Evolutionary conservation across 1,140 invertebrate genomes (phyloP), one percentile per base, ranked within the genome.

Genomic region (Amphibalanus amphitrite): DNA sequence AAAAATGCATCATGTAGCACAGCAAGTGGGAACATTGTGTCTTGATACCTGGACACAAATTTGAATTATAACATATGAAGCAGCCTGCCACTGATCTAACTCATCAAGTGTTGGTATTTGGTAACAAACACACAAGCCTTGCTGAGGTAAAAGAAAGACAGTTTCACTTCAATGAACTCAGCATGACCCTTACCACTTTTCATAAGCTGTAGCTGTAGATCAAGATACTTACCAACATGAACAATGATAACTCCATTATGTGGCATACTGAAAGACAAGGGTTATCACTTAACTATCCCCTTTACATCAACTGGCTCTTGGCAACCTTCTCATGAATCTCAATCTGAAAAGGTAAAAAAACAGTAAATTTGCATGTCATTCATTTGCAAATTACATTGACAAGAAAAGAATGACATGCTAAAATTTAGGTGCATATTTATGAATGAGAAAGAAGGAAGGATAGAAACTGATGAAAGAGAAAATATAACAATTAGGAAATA

Each of bases 181-280:
- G 23, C 20, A 59, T 6, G 4, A 38, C 4, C 15, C 4, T 38
- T 15, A 38, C 15, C 33, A 38, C 15, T 4, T 38, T 38, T n/a
- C n/a, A n/a, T n/a, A n/a, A 15, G 33, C 33, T 38, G 33, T 38
- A 6, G 33, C n/a, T 38, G 4, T 38, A 15, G 33, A 15, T 38
- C 38, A 59, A 13, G 1, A 59, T 67, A 67, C 65, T 67, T 25
- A 67, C 65, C 65, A 28, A 67, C 65, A 67, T 67, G 65, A 26
- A 67, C 65, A 67, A 67, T 28, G 10, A 67, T 28, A 10, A 67
- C n/a, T 28, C 65, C 65, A 67, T 67, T 67, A 17, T 67, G 65
- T 28, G n/a, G 23, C 65, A 67, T 67, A 20, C 3, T 59, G 47
- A 59, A 59, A 59, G 10, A 59, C 47, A 59, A 59, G 3, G 47